Evolutionary conservation across 1,140 invertebrate genomes (phyloP), one percentile per base, ranked within the genome.

Genomic region (Drosophila varians): DNA sequence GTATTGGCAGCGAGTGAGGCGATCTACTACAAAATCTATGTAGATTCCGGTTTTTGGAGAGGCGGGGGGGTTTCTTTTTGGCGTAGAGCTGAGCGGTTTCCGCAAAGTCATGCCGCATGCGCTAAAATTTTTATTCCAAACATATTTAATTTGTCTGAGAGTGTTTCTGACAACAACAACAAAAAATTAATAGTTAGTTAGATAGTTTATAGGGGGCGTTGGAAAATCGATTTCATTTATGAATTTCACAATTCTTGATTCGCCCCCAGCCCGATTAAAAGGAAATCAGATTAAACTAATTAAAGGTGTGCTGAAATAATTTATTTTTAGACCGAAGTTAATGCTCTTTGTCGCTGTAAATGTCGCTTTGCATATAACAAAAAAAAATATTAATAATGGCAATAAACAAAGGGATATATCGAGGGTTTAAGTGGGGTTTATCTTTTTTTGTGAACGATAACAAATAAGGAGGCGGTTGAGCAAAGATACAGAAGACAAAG

Each of bases 71-170:
- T 31, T 31, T n/a, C n/a, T n/a, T n/a, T n/a, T n/a, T 9, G 7
- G 11, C 42, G 19, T 11, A 4, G 25, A 9, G 21, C 18, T n/a
- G 23, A 12, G 21, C 23, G 26, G 16, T 60, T 66, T 70, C 71
- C 79, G 64, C 60, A 8, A 14, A 71, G 43, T 86, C 82, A 86
- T 86, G 82, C 74, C 19, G 69, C 61, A 28, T 87, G 55, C 49
- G 40, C 77, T 77, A 46, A 43, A 45, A 43, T 38, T 38, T 38
- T 38, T 38, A 16, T 38, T 34, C 1, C 11, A 8, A 3, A 3
- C 4, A 36, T 38, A 34, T 69, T 66, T 14, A 40, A 23, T 64
- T 34, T 34, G 4, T 34, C 12, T 34, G 11, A 34, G 31, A 11
- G 28, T 9, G 28, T 11, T 8, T 4, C 4, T 3, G n/a, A 31